These are phyloP conservation scores for Etheostoma perlongum DNA, from an alignment of 2,797 vertebrate species.

Conservation along the genomic window DNA sequence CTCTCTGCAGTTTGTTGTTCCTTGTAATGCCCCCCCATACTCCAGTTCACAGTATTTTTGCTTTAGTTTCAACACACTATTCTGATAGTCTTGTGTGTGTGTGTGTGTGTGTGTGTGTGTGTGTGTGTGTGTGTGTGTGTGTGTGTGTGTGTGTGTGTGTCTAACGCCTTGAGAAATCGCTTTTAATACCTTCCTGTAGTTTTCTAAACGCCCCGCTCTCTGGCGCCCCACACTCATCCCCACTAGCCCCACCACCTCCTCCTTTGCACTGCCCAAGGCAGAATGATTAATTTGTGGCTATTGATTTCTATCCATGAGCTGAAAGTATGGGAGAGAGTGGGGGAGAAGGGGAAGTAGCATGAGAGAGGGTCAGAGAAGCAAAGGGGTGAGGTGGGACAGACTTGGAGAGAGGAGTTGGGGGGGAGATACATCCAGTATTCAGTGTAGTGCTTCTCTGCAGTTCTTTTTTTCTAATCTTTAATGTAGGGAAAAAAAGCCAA, in stretches of 20 bases:
- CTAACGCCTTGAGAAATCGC: conserved; percentile 44
- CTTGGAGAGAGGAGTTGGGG: conserved; percentile 27
- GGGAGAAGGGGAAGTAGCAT: conserved; percentile 38
- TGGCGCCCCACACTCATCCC: conserved; percentile 32
- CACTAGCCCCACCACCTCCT: conserved; percentile 14
- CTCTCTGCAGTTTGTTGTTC: background rate
- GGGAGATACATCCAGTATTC: conserved; percentile 92
- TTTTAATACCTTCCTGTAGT: conserved; percentile 58
- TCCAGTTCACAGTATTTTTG: background rate
- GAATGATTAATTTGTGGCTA: conserved; percentile 93
- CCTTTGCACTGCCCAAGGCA: conserved; percentile 78
- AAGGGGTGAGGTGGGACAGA: conserved; percentile 46
- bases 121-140: background rate
- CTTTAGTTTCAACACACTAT: conserved; percentile 9
- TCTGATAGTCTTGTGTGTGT: background rate
- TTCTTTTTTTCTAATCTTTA: conserved; percentile 87
- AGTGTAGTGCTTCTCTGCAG: conserved; percentile 94
- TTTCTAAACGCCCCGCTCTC: conserved; percentile 53
- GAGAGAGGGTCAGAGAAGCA: conserved; percentile 60
- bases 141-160: conserved; percentile 6
- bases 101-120: background rate
- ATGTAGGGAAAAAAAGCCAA: conserved; percentile 83
- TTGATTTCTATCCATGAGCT: conserved; percentile 89
- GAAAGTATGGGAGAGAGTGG: conserved; percentile 62
- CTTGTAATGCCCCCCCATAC: background rate